phyloP scores from a whole-genome alignment of 2,888 invertebrate species.

The Lasioglossum figueresi region DNA sequence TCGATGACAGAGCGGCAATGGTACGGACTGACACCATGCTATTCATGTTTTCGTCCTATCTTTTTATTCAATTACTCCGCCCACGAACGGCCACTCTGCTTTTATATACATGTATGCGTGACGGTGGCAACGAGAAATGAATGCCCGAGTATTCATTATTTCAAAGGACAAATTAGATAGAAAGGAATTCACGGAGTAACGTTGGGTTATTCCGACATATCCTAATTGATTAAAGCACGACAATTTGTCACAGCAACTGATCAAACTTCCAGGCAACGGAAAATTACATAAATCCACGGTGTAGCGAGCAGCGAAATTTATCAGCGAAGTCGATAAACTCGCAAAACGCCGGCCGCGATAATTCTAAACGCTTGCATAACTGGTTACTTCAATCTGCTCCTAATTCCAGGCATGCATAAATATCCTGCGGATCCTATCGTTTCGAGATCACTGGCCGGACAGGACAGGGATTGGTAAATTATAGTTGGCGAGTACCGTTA shows the following conservation, averaged over 20 bases:
- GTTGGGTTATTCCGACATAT: neutral
- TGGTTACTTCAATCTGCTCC: neutral
- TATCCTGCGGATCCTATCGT: neutral
- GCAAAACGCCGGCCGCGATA: neutral
- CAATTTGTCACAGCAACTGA: neutral
- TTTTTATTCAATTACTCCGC: conserved; percentile 62
- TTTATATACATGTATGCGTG: neutral
- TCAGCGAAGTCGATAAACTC: neutral
- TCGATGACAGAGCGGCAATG: conserved; percentile 47
- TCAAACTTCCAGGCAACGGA: neutral
- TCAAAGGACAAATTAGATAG: neutral
- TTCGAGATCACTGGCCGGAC: neutral
- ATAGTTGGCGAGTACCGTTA: neutral
- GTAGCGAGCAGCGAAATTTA: neutral
- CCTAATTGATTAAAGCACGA: too few relatives aligned
- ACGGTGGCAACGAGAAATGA: neutral
- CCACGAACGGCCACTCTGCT: neutral
- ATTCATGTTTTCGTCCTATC: conserved; percentile 37
- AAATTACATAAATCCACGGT: neutral
- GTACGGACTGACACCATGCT: conserved; percentile 62
- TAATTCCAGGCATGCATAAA: neutral
- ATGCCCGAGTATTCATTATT: neutral
- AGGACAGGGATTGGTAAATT: neutral
- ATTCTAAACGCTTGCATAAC: neutral
- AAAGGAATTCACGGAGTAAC: neutral